Evolutionary conservation across 2,797 vertebrate genomes (phyloP), one percentile per base, ranked within the genome.

Genomic region (Sebastes hubbsi): DNA sequence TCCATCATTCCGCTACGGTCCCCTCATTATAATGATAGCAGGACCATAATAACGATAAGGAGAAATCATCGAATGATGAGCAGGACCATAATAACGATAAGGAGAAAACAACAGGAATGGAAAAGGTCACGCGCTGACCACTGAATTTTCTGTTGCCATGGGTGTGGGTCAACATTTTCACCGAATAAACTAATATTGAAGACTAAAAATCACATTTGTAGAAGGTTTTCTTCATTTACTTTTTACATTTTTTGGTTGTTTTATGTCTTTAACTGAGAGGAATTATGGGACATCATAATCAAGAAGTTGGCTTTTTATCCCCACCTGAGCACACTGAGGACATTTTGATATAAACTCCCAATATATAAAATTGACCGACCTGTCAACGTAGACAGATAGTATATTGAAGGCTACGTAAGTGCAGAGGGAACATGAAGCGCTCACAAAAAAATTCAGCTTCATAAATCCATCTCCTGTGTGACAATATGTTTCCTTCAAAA

Each of bases 1-100:
- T n/a, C 69, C 80, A 60, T 84, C 85, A 79, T 75, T 69, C 58
- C 22, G 34, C 25, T 6, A 18, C 66, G 86, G 49, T 69, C 78
- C 34, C 74, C 81, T 87, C 81, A 82, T 90, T 82, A 88, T 16
- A 24, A 62, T 58, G 70, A 77, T 14, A 11, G 27, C 4, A 22
- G 65, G 42, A 49, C 29, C 7, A 65, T 52, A 6, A 81, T 20
- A 32, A 82, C 24, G 52, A 76, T 70, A 13, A 67, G 16, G 20
- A 77, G 60, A 77, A 59, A 80, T n/a, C n/a, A n/a, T n/a, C n/a
- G n/a, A n/a, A n/a, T n/a, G n/a, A n/a, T n/a, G 27, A 83, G 65
- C 4, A 22, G 65, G 42, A 49, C 29, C 7, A 65, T 52, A 6
- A 81, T 20, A 32, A 82, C 24, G 52, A 76, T 70, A 13, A 67